A percentile compares a stretch with the other conserved stretches of the same genome.
Conservation (phyloP, 2,888 invertebrate genomes). For the Spatulosminthurus flaviceps region DNA sequence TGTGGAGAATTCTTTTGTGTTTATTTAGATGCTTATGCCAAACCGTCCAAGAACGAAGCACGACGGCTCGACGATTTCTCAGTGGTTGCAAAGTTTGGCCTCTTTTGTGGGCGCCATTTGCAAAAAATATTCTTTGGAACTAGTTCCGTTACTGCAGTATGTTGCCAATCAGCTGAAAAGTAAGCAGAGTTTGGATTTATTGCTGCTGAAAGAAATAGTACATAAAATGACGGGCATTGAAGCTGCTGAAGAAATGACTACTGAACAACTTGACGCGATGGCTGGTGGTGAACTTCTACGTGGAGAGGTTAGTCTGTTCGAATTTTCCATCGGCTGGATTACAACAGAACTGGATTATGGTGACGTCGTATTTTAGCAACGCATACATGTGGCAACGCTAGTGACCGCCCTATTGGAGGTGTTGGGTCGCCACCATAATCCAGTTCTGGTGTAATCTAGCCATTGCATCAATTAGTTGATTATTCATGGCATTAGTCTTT, state of each 20-base stretch:
- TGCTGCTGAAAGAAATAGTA: conserved; percentile 95
- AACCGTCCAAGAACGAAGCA: conserved; percentile 73
- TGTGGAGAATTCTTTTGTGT: no score
- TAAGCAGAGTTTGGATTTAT: conserved; percentile 90
- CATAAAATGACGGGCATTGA: conserved; percentile 99
- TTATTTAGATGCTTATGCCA: conserved; percentile 64
- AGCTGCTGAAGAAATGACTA: conserved; percentile 93
- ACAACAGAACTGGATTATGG: no score
- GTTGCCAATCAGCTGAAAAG: conserved; percentile 96
- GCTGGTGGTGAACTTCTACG: conserved; percentile 94
- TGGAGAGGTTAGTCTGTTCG: no score
- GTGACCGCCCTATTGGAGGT: no score
- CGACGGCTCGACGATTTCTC: conserved; percentile 89
- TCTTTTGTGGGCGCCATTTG: conserved; percentile 96
- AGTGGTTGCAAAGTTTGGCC: conserved; percentile 93
- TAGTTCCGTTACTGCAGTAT: conserved; percentile 94
- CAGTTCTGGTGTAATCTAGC: no score
- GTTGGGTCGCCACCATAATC: no score
- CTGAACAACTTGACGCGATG: conserved; percentile 96
- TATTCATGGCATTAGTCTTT: no score
- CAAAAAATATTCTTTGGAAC: conserved; percentile 96
- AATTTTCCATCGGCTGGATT: no score
- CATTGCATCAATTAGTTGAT: no score
- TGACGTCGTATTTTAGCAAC: no score
- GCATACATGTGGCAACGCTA: no score